These are phyloP conservation scores for Macroramphosus scolopax DNA, from an alignment of 2,797 vertebrate species.

Conservation along the genomic window DNA sequence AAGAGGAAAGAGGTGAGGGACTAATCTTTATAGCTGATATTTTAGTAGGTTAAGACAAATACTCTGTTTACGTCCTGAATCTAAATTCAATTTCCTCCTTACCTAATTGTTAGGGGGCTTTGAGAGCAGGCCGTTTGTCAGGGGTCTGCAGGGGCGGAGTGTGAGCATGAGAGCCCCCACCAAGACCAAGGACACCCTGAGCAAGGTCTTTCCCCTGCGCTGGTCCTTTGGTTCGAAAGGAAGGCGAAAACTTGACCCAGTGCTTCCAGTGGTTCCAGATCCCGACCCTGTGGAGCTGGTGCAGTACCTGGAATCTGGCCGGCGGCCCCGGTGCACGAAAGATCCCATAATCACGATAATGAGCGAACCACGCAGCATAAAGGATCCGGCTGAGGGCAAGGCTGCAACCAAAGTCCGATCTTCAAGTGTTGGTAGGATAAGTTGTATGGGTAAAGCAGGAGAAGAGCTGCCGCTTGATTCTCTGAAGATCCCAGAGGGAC, in stretches of 20 bases:
- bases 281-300: constrained; percentile 79
- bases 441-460: constrained; percentile 34
- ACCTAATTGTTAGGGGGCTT: constrained; percentile 80
- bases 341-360: constrained; percentile 79
- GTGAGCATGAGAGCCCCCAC: constrained; percentile 82
- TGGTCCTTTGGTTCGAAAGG: constrained; percentile 85
- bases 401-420: constrained; percentile 22
- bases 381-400: constrained; percentile 29
- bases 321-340: constrained; percentile 84
- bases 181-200: constrained; percentile 72
- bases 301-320: constrained; percentile 87
- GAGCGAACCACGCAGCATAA: constrained; percentile 52
- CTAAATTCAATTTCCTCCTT: too few relatives aligned
- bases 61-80: too few relatives aligned
- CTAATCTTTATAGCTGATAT: too few relatives aligned
- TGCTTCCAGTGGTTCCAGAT: constrained; percentile 25
- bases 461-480: constrained; percentile 27
- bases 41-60: too few relatives aligned
- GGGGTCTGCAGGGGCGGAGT: constrained; percentile 81
- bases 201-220: constrained; percentile 78
- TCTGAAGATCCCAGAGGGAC: constrained; percentile 54
- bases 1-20: constrained; percentile 76
- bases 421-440: constrained; percentile 53
- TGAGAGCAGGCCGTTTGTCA: constrained; percentile 75
- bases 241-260: constrained; percentile 57